Evolutionary conservation across 1,140 invertebrate genomes (phyloP).

Genomic region (Zaprionus ornatus): DNA sequence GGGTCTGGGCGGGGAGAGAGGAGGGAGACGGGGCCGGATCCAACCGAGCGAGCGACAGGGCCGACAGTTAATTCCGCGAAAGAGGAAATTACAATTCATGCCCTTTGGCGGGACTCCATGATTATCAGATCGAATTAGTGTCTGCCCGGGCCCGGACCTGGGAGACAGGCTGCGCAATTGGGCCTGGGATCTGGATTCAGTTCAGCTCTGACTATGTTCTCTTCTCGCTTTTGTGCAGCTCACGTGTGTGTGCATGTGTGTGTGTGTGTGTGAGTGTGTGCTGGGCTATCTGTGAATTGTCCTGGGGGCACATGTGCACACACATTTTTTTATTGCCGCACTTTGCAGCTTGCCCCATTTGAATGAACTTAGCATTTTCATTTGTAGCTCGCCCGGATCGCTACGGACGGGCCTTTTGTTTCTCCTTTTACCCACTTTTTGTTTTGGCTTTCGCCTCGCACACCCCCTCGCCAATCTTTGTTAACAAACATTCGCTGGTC

Average conservation of each 20-base stretch:
- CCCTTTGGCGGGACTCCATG: conserved; percentile 82
- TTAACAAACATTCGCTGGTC: conserved; percentile 12
- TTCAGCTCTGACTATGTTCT: neutral
- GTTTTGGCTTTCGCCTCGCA: neutral
- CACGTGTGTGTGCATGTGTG: conserved; percentile 12
- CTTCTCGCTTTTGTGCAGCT: conserved; percentile 16
- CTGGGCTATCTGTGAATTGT: conserved; percentile 50
- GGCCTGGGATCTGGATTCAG: conserved; percentile 16
- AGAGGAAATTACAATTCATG: conserved; percentile 84
- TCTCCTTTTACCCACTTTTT: conserved; percentile 21
- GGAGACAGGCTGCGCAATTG: neutral
- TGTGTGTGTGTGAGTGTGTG: conserved; percentile 8
- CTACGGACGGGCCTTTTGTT: conserved; percentile 32
- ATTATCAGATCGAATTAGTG: conserved; percentile 84
- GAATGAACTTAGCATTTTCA: conserved; percentile 70
- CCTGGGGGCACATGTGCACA: conserved; percentile 68
- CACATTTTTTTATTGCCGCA: conserved; percentile 71
- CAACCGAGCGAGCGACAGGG: conserved; percentile 54
- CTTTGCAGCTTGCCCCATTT: conserved; percentile 59
- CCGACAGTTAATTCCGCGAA: conserved; percentile 84
- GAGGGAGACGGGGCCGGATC: conserved; percentile 28
- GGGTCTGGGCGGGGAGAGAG: conserved; percentile 32
- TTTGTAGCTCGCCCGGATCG: conserved; percentile 20
- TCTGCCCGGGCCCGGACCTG: conserved; percentile 48
- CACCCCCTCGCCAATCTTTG: neutral